phyloP scores from a whole-genome alignment of 1,140 invertebrate species.

The Cydia amplana region DNA sequence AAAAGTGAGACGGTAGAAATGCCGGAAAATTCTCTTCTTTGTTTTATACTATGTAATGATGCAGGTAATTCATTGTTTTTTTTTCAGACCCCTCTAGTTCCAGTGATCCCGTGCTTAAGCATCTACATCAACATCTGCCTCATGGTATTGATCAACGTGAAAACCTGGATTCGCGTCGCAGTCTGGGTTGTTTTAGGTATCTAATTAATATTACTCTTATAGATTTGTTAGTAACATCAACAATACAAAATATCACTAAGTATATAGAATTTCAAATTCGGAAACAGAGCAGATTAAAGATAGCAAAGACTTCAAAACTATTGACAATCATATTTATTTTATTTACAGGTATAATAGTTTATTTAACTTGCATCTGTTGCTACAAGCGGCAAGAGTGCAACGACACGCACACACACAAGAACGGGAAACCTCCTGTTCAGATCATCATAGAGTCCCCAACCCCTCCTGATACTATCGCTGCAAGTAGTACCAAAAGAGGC shows the following conservation, averaged over 20 bases:
- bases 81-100: conserved; percentile 90
- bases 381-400: conserved; percentile 50
- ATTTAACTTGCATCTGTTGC: conserved; percentile 58
- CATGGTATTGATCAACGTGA: conserved; percentile 89
- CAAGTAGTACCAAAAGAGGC: conserved; percentile 52
- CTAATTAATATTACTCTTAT: conserved; percentile 38
- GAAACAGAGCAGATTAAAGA: too few relatives aligned
- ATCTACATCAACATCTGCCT: conserved; percentile 92
- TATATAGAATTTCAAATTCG: too few relatives aligned
- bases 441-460: conserved; percentile 68
- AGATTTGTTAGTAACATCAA: not conserved
- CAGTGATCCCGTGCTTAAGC: conserved; percentile 89
- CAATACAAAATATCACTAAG: not conserved
- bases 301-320: not conserved
- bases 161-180: conserved; percentile 91
- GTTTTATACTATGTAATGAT: too few relatives aligned
- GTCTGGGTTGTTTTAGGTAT: conserved; percentile 89
- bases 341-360: conserved; percentile 66
- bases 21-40: too few relatives aligned
- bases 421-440: conserved; percentile 62
- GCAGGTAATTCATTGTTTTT: not conserved
- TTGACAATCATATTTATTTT: not conserved
- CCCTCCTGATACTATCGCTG: conserved; percentile 59
- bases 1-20: too few relatives aligned
- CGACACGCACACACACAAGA: conserved; percentile 45